A percentile compares a stretch with the other conserved stretches of the same genome.
phyloP scores from a whole-genome alignment of 2,888 invertebrate genomes.

The Silvanus unidentatus region DNA sequence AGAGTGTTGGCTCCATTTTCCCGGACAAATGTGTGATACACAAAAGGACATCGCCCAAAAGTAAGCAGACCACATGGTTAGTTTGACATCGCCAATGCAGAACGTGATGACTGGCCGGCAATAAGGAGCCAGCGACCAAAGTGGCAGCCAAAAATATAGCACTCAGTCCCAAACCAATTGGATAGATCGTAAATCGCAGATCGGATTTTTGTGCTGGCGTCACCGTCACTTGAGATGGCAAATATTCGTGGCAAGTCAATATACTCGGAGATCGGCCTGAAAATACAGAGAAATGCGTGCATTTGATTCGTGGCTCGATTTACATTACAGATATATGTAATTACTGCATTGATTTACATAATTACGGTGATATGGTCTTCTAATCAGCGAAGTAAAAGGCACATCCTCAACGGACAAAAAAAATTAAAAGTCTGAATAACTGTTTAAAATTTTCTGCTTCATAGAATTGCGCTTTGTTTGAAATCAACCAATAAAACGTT shows the following conservation, averaged over 20 bases:
- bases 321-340: too few relatives aligned
- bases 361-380: too few relatives aligned
- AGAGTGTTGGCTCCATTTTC: conserved; percentile 55
- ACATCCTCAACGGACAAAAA: too few relatives aligned
- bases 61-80: conserved; percentile 76
- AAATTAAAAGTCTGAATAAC: too few relatives aligned
- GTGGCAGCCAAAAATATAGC: conserved; percentile 77
- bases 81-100: conserved; percentile 87
- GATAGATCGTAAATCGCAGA: conserved; percentile 66
- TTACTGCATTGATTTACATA: too few relatives aligned
- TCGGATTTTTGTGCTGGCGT: conserved; percentile 36
- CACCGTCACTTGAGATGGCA: conserved; percentile 33
- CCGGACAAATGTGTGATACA: conserved; percentile 70
- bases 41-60: conserved; percentile 73
- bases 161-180: conserved; percentile 72
- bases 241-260: conserved; percentile 58
- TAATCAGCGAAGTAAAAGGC: too few relatives aligned
- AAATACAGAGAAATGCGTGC: conserved; percentile 20
- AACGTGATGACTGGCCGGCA: conserved; percentile 80
- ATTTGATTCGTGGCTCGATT: too few relatives aligned
- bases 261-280: conserved; percentile 49
- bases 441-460: too few relatives aligned
- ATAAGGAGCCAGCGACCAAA: conserved; percentile 68
- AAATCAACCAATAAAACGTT: too few relatives aligned
- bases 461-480: too few relatives aligned